Conservation (phyloP, 1,140 invertebrate species). For the Trichonephila clavata region DNA sequence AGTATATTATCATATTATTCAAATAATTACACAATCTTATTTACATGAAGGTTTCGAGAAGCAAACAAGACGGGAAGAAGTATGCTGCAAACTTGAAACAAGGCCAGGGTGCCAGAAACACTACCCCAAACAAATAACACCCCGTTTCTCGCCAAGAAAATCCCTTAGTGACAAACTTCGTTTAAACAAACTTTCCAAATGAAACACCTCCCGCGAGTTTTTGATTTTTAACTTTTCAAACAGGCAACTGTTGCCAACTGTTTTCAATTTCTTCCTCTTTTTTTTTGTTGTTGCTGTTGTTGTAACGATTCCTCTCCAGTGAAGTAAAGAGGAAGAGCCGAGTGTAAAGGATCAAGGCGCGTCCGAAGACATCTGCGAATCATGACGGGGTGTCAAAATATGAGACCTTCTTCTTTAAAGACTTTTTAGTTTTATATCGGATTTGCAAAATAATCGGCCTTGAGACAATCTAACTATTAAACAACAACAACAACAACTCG, state of each 20-base stretch:
- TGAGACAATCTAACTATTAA: not conserved
- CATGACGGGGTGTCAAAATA: slow-evolving; percentile 22
- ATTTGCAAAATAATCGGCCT: not conserved
- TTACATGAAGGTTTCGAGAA: not conserved
- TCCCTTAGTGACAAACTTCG: not conserved
- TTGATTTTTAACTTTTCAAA: not conserved
- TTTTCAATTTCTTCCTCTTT: not conserved
- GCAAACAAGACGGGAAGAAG: not conserved
- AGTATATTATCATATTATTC: too few relatives aligned
- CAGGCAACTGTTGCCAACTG: not conserved
- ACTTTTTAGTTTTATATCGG: not conserved
- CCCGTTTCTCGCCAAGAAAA: not conserved
- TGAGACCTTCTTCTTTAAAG: not conserved
- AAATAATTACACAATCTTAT: too few relatives aligned
- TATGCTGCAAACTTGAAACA: not conserved
- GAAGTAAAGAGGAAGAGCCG: not conserved
- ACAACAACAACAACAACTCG: not conserved
- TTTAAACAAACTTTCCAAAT: not conserved
- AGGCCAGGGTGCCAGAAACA: not conserved
- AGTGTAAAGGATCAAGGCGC: not conserved
- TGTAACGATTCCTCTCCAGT: not conserved
- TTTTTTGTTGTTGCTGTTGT: not conserved
- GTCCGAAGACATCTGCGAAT: not conserved
- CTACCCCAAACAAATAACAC: not conserved
- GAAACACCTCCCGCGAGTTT: not conserved